Evolutionary conservation across 2,888 invertebrate species (phyloP), one percentile per base, ranked within the genome.

Genomic region (Temnothorax unifasciatus): DNA sequence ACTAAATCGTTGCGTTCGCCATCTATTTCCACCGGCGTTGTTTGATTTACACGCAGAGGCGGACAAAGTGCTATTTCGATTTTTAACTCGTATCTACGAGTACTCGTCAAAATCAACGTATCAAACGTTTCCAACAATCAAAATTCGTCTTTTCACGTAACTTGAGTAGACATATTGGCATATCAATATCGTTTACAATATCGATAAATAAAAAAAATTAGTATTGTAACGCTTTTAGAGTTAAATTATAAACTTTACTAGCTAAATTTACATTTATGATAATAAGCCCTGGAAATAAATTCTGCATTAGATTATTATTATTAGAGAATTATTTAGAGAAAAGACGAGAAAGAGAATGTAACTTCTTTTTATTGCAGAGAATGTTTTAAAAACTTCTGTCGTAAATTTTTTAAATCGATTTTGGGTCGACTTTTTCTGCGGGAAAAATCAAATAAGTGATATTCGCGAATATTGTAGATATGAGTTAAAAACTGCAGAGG

Each of bases 1-100:
- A 59, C 79, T 81, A 74, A 73, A 73, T 81, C 79, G 79, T 79
- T 79, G 59, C 79, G 25, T 81, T 81, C 74, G 47, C 52, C 59
- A 73, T 81, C 59, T 73, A 81, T 47, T 68, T 68, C 47, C 66
- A 68, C 29, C 77, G 52, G 44, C 38, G 47, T 79, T 59, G 57
- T 81, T 81, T 59, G 79, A 81, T 81, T 81, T 81, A 81, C 74
- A 81, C 47, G 34, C 59, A 34, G 38, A 57, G 59, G 34, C 52
- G 47, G 21, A 21, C 79, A 21, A 59, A 59, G 57, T 59, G 47
- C 59, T 79, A 50, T 79, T 79, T 79, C 74, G 74, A 50, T 79
- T 74, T 79, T 59, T 41, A 73, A 59, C 38, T 57, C 13, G 8
- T 38, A 50, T 34, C 41, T 57, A 66, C 38, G 18, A 18, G 18